Percentiles rank a stretch among this genome's conserved stretches.
These are phyloP conservation scores for Corydoras maculifer DNA, from an alignment of 2,113 vertebrate species.

Conservation along the genomic window DNA sequence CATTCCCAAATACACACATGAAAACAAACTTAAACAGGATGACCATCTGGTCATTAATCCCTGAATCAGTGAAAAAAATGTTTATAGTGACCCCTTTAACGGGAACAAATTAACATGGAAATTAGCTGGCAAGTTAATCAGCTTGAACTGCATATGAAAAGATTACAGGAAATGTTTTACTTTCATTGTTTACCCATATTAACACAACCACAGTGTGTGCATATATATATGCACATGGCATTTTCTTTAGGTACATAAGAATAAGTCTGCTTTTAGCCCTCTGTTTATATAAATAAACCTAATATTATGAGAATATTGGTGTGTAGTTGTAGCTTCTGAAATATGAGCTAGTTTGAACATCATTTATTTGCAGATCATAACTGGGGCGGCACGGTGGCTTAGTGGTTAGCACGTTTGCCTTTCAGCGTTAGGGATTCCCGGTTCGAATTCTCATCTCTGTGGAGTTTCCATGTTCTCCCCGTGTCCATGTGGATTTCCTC, in stretches of 20 bases:
- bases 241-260: no score
- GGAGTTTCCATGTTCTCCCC: no score
- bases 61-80: constrained; percentile 59
- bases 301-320: no score
- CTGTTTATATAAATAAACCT: no score
- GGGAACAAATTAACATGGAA: constrained; percentile 69
- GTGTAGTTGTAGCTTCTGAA: not conserved
- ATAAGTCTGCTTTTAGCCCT: no score
- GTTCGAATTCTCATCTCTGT: no score
- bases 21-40: constrained; percentile 58
- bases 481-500: no score
- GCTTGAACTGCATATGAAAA: constrained; percentile 19
- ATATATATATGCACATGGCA: no score
- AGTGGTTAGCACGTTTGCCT: no score
- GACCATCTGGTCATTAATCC: constrained; percentile 69
- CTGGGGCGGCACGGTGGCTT: no score
- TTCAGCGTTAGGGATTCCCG: no score
- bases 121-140: constrained; percentile 62
- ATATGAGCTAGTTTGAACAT: not conserved
- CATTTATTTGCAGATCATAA: not conserved
- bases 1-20: constrained; percentile 60
- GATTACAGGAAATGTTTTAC: constrained; percentile 12
- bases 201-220: not conserved
- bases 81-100: constrained; percentile 53
- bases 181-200: not conserved